Evolutionary conservation across 2,888 invertebrate species (phyloP).

Genomic region (Actias luna): DNA sequence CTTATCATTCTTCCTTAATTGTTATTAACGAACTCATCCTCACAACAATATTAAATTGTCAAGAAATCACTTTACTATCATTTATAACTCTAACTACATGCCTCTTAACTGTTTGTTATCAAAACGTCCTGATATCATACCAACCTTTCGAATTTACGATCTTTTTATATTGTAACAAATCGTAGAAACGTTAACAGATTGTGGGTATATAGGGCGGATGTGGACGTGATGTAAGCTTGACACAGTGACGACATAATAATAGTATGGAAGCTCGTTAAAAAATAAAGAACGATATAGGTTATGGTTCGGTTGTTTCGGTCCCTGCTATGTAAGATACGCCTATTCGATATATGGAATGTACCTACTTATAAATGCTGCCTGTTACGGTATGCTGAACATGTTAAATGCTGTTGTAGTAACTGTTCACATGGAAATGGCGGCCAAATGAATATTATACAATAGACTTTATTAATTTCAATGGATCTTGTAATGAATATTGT

Average conservation of each 20-base stretch:
- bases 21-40: slow-evolving; percentile 60
- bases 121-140: slow-evolving; percentile 42
- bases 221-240: slow-evolving; percentile 73
- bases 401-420: background rate
- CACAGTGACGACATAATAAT: slow-evolving; percentile 76
- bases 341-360: slow-evolving; percentile 13
- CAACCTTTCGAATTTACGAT: slow-evolving; percentile 41
- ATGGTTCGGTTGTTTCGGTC: slow-evolving; percentile 66
- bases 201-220: slow-evolving; percentile 72
- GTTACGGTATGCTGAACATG: slow-evolving; percentile 4
- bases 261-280: slow-evolving; percentile 72
- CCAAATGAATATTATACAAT: background rate
- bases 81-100: slow-evolving; percentile 60
- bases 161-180: slow-evolving; percentile 43
- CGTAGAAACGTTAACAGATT: slow-evolving; percentile 66
- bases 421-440: background rate
- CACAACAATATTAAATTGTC: slow-evolving; percentile 73
- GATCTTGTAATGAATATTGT: background rate
- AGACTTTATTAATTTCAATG: background rate
- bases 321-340: slow-evolving; percentile 43
- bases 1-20: slow-evolving; percentile 61
- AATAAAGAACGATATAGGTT: slow-evolving; percentile 72
- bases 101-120: slow-evolving; percentile 24
- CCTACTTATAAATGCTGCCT: slow-evolving; percentile 11
- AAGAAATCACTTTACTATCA: slow-evolving; percentile 66